Evolutionary conservation across 2,888 invertebrate species (phyloP).

Genomic region (Callosobruchus maculatus): DNA sequence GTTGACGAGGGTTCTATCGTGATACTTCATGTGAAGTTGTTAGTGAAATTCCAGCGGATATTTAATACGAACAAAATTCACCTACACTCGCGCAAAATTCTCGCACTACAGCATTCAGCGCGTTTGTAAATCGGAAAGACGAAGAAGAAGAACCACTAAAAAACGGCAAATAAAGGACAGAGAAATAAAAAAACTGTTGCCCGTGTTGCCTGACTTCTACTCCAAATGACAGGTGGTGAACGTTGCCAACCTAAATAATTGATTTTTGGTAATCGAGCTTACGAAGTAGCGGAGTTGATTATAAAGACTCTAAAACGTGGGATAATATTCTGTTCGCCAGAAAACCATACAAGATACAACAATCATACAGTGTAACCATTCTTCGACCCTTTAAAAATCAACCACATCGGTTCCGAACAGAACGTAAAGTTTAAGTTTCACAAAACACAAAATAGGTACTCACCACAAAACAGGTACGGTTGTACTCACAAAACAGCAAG

Average conservation of each 20-base stretch:
- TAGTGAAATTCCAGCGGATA: background rate
- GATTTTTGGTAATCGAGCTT: too few species aligned
- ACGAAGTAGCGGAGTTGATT: too few species aligned
- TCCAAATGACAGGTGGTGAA: background rate
- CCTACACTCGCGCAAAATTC: background rate
- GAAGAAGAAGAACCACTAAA: background rate
- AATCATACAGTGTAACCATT: too few species aligned
- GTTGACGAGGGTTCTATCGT: slow-evolving; percentile 31
- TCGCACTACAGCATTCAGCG: background rate
- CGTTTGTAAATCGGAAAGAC: background rate
- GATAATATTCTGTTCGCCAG: too few species aligned
- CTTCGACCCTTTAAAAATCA: too few species aligned
- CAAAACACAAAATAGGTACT: too few species aligned
- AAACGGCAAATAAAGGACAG: background rate
- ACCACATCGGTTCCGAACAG: too few species aligned
- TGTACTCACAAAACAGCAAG: too few species aligned
- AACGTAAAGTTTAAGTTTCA: too few species aligned
- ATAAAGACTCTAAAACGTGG: too few species aligned
- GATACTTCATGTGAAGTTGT: slow-evolving; percentile 35
- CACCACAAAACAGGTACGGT: too few species aligned
- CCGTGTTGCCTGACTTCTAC: background rate
- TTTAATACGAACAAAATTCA: background rate
- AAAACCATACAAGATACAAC: too few species aligned
- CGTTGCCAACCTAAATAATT: background rate
- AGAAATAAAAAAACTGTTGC: background rate